These are phyloP conservation scores for Scotopteryx bipunctaria DNA, from an alignment of 2,888 invertebrate genomes.

Conservation along the genomic window DNA sequence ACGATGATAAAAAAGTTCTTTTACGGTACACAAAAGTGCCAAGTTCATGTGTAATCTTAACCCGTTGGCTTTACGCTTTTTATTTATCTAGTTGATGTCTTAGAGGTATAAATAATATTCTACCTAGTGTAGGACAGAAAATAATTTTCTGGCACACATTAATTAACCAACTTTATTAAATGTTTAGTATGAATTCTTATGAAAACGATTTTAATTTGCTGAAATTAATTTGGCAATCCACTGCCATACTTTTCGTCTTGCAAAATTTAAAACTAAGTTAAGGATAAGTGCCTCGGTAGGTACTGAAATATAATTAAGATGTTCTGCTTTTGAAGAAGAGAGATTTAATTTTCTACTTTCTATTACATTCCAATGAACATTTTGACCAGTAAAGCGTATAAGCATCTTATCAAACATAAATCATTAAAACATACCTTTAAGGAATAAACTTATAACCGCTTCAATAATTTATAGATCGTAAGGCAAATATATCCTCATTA, in stretches of 20 bases:
- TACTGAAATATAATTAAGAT: too few relatives aligned
- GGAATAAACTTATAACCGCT: conserved; percentile 31
- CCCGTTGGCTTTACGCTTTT: conserved; percentile 13
- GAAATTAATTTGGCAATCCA: too few relatives aligned
- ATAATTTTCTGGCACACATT: too few relatives aligned
- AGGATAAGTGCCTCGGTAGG: too few relatives aligned
- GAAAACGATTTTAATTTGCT: too few relatives aligned
- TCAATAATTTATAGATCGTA: conserved; percentile 36
- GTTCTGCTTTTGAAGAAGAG: too few relatives aligned
- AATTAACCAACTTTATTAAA: too few relatives aligned
- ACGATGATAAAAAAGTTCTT: conserved; percentile 18
- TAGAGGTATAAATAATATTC: neutral
- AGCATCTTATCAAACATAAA: conserved; percentile 6
- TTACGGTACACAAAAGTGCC: conserved; percentile 17
- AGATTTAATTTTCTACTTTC: too few relatives aligned
- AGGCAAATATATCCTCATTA: conserved; percentile 39
- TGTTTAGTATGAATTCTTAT: too few relatives aligned
- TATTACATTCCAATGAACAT: too few relatives aligned
- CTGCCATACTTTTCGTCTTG: too few relatives aligned
- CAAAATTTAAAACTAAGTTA: too few relatives aligned
- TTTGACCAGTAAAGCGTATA: neutral
- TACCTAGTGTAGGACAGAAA: neutral
- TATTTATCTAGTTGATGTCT: conserved; percentile 3
- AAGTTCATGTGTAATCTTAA: conserved; percentile 9
- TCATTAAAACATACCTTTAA: conserved; percentile 19